Evolutionary conservation across 2,113 vertebrate genomes (phyloP), one percentile per base, ranked within the genome.

Genomic region (Coptodon bakossiorum): DNA sequence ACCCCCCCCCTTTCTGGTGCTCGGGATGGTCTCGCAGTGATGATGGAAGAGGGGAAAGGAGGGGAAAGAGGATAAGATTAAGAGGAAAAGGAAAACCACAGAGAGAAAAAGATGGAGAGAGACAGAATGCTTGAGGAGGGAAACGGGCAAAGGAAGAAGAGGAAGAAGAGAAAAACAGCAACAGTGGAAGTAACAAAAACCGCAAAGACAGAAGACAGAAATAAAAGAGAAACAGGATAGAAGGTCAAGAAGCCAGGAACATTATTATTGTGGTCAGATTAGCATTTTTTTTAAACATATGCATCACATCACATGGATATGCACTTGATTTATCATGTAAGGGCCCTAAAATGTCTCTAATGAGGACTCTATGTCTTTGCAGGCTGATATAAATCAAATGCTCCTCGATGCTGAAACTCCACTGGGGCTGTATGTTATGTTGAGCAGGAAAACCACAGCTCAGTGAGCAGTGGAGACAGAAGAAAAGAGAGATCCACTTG

Each of bases 361-460:
- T 22, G 52, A 80, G 78, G 53, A 38, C 14, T 16, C 10, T 10
- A 43, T 68, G 8, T 66, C 24, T 43, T 13, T 34, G 82, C 63
- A 31, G 48, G 22, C 79, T 85, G 88, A 78, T 84, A 80, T 63
- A 83, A 92, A 92, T 90, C 89, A 90, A 87, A 73, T 29, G 81
- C 82, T 87, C 53, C 83, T 45, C 61, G 5, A 29, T 22, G 86
- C 56, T 81, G 68, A 79, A 86, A 81, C 22, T 90, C 85, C 87
- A 71, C 80, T 1, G 81, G 80, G 86, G 57, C 85, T 86, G 90
- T 54, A 71, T 81, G 86, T 88, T 78, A 83, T 36, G 80, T 81
- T 11, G 19, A 78, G 86, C 19, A 57, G 87, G 83, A 52, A 90
- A 90, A 84, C 82, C 89, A 34, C 91, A 86, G 79, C 63, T 45